phyloP scores from a whole-genome alignment of 2,797 vertebrate genomes.

The Helostoma temminkii region DNA sequence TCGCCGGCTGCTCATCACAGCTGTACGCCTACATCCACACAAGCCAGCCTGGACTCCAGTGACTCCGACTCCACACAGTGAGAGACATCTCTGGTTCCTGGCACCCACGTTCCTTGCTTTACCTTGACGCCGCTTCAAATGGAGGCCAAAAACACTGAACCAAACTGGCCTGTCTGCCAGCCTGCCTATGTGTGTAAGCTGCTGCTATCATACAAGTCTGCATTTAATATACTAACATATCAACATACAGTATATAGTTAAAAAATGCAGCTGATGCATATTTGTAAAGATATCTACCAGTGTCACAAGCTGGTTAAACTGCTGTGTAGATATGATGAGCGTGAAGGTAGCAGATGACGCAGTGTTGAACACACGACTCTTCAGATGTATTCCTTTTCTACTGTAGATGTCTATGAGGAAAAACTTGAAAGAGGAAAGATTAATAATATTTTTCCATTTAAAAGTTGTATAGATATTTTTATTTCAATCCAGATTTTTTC shows the following conservation, averaged over 20 bases:
- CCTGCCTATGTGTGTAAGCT: conserved; percentile 58
- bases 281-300: conserved; percentile 51
- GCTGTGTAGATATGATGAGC: conserved; percentile 60
- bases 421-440: conserved; percentile 55
- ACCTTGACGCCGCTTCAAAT: conserved; percentile 64
- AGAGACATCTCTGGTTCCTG: conserved; percentile 51
- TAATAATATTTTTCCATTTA: conserved; percentile 65
- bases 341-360: conserved; percentile 53
- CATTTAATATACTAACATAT: conserved; percentile 72
- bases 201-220: conserved; percentile 49
- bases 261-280: conserved; percentile 52
- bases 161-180: conserved; percentile 58
- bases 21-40: conserved; percentile 82
- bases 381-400: conserved; percentile 78
- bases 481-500: conserved; percentile 58
- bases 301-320: conserved; percentile 51
- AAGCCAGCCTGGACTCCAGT: conserved; percentile 94
- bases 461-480: conserved; percentile 59
- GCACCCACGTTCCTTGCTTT: conserved; percentile 10
- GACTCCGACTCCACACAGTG: conserved; percentile 95
- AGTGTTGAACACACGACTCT: conserved; percentile 57
- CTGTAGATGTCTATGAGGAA: conserved; percentile 52
- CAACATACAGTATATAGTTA: conserved; percentile 33
- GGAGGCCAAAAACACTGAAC: conserved; percentile 72
- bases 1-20: conserved; percentile 73